phyloP scores from a whole-genome alignment of 2,113 vertebrate genomes.

The Malaclemys terrapin region DNA sequence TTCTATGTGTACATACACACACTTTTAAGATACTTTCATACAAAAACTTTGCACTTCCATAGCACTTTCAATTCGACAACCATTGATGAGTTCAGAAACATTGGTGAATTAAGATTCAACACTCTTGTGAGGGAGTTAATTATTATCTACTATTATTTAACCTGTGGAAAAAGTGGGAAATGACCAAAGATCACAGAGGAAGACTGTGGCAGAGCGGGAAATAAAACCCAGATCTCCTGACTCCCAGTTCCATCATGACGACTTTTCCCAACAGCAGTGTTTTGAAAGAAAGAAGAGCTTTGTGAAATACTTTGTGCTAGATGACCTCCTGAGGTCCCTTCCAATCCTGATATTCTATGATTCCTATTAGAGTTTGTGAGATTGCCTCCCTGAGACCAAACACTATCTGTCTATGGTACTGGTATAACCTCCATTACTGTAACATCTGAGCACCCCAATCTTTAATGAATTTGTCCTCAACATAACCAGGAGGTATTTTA shows the following conservation, averaged over 20 bases:
- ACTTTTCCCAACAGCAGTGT: conserved; percentile 72
- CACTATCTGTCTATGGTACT: conserved; percentile 28
- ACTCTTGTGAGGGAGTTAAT: conserved; percentile 77
- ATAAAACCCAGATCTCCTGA: too few relatives aligned
- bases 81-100: conserved; percentile 75
- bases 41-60: conserved; percentile 59
- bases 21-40: neutral
- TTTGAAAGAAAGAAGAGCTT: conserved; percentile 67
- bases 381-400: conserved; percentile 63
- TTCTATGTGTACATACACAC: too few relatives aligned
- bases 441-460: neutral
- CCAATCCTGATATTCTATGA: too few relatives aligned
- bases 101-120: conserved; percentile 76
- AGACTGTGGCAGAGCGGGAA: conserved; percentile 55
- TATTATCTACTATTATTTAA: conserved; percentile 73
- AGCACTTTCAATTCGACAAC: conserved; percentile 44
- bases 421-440: neutral
- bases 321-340: too few relatives aligned
- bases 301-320: conserved; percentile 73
- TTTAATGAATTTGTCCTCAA: neutral
- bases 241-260: conserved; percentile 72
- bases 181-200: conserved; percentile 75
- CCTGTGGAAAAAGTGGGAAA: neutral
- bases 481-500: neutral
- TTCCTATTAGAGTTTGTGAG: conserved; percentile 57